Evolutionary conservation across 2,113 vertebrate genomes (phyloP), one percentile per base, ranked within the genome.

Genomic region (Cyprichromis sp.): DNA sequence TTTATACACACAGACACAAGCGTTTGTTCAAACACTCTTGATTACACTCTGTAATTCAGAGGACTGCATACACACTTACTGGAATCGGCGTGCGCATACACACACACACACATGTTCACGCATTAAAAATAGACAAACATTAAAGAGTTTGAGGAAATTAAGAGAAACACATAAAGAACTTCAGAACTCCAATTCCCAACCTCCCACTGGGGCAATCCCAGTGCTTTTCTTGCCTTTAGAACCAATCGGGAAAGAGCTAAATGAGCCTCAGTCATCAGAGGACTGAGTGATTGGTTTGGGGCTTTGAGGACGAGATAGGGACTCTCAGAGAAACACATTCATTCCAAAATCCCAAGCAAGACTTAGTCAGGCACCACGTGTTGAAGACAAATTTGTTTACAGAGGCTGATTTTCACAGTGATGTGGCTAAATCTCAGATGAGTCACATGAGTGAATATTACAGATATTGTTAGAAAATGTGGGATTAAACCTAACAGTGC

Each of bases 231-330:
- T 84, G 82, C 91, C 89, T 91, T 93, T 91, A 90, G 85, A 95
- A 84, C 94, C 94, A 93, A 95, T 95, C 89, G 86, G 92, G 83
- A 91, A 66, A 87, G 81, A 88, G 91, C 89, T 90, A 93, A 94
- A 94, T 92, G 91, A 95, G 92, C 87, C 88, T 83, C 80, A 87
- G 91, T 92, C 94, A 92, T 92, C 92, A 93, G 94, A 94, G 94
- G 88, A 83, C 87, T 87, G 88, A 89, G 61, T 95, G 95, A 96
- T 95, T 95, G 93, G 91, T 92, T 92, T 95, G 91, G 92, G 94
- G 87, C 91, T 95, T 90, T 91, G 94, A 92, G 90, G 85, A 73
- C 13, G 38, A 94, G 87, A 92, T 86, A 88, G 86, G 55, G 80
- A 36, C 80, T 84, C 88, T 88, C 76, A 61, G 85, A 89, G 87